Evolutionary conservation across 1,140 invertebrate genomes (phyloP), one percentile per base, ranked within the genome.

Genomic region (Orchesella cincta): DNA sequence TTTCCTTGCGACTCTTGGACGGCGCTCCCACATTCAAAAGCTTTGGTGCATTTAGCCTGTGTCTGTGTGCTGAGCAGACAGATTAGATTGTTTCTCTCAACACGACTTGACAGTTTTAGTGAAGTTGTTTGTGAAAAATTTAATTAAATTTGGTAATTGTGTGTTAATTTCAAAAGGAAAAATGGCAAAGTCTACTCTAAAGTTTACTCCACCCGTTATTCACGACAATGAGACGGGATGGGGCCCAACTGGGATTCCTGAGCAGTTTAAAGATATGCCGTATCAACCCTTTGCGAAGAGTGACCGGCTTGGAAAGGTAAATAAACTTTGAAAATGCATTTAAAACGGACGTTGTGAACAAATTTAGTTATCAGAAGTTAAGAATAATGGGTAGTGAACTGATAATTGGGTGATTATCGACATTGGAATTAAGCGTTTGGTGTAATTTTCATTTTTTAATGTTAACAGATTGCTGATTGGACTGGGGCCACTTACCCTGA

Each of bases 231-330:
- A 91, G 0, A 90, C 89, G 81, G 96, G 96, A 85, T 99, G 97
- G 97, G 97, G 97, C 1, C 97, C 97, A 54, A 94, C 91, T 86
- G 92, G 94, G 84, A 89, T 98, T 85, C 95, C 96, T 26, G 94
- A 96, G 78, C 93, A 96, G 85, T 98, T 97, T 86, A 94, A 94
- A 85, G 96, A 98, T 87, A 97, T 99, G 91, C 97, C 97, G 0
- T 99, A 98, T 86, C 96, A 98, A 86, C 96, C 96, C 23, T 99
- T 98, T 85, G 96, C 95, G 72, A 99, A 99, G 88, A 95, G 94
- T 76, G 96, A 98, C 87, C 90, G 96, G 79, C 87, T 99, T 73
- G 97, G 97, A 83, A 98, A 98, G 88, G 92, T 93, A 84, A 85
- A 78, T 64, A 35, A 75, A 36, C 8, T 33, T 64, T 29, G 5